A percentile compares a stretch with the other conserved stretches of the same genome.
phyloP scores from a whole-genome alignment of 2,888 invertebrate genomes.

The Allolobophora icterica region DNA sequence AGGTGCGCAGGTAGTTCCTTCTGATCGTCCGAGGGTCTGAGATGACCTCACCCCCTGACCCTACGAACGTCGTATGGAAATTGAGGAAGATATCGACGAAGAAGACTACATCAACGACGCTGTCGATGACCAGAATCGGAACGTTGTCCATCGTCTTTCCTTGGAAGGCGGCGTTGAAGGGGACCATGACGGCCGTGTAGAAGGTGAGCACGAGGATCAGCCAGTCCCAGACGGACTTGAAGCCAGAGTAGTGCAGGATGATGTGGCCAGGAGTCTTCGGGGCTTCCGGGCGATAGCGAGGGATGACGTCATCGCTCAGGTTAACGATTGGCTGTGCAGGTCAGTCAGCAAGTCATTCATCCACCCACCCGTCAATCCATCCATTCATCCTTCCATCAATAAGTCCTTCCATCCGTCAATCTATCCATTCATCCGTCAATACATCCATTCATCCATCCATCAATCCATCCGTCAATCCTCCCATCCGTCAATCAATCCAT shows the following conservation, averaged over 20 bases:
- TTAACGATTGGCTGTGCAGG: slow-evolving; percentile 31
- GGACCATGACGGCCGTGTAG: slow-evolving; percentile 98
- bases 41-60: slow-evolving; percentile 82
- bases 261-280: slow-evolving; percentile 99
- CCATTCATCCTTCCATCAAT: background rate
- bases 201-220: slow-evolving; percentile 98
- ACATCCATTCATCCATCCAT: no score
- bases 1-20: slow-evolving; percentile 94
- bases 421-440: background rate
- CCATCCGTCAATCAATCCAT: background rate
- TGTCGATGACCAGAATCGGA: slow-evolving; percentile 68
- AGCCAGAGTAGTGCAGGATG: slow-evolving; percentile 98
- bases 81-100: slow-evolving; percentile 99
- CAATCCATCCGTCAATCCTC: background rate
- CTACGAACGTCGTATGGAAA: slow-evolving; percentile 99
- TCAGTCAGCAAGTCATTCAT: background rate
- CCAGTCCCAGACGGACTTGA: slow-evolving; percentile 99
- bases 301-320: slow-evolving; percentile 78
- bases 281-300: slow-evolving; percentile 81
- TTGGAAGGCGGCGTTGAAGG: slow-evolving; percentile 99
- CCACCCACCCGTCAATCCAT: background rate
- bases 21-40: slow-evolving; percentile 83
- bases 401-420: background rate
- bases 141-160: slow-evolving; percentile 81
- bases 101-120: slow-evolving; percentile 99